phyloP scores from a whole-genome alignment of 2,113 vertebrate genomes.

The Todiramphus saurophagus region DNA sequence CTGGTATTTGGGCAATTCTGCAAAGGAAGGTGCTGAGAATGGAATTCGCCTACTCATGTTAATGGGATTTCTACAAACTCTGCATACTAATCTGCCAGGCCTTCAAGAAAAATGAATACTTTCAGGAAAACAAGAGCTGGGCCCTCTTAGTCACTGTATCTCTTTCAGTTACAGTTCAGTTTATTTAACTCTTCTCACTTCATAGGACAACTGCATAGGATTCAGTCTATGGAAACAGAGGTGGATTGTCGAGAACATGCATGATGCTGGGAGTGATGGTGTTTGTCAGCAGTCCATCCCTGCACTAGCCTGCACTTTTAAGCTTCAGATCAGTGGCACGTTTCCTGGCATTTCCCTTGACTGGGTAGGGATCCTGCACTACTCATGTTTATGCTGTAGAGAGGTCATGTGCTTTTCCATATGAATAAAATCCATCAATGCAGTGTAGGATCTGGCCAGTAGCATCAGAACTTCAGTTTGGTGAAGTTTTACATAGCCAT shows the following conservation, averaged over 20 bases:
- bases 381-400: neutral
- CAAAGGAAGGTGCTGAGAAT: neutral
- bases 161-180: neutral
- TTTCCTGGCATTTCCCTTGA: neutral
- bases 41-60: neutral
- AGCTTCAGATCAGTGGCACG: neutral
- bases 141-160: neutral
- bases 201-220: neutral
- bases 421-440: neutral
- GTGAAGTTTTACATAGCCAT: neutral
- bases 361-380: neutral
- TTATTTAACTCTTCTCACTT: neutral
- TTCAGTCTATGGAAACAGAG: neutral
- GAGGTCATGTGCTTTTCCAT: neutral
- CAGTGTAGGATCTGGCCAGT: neutral
- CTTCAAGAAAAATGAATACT: neutral
- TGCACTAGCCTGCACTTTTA: neutral
- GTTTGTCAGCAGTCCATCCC: neutral
- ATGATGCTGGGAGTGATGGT: neutral
- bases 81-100: neutral
- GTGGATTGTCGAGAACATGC: neutral
- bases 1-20: neutral
- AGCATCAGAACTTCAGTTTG: neutral
- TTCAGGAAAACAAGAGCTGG: neutral
- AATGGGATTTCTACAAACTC: neutral